A percentile compares a stretch with the other conserved stretches of the same genome.
Evolutionary conservation across 2,113 vertebrate species (phyloP).

Genomic region (Steatornis caripensis): DNA sequence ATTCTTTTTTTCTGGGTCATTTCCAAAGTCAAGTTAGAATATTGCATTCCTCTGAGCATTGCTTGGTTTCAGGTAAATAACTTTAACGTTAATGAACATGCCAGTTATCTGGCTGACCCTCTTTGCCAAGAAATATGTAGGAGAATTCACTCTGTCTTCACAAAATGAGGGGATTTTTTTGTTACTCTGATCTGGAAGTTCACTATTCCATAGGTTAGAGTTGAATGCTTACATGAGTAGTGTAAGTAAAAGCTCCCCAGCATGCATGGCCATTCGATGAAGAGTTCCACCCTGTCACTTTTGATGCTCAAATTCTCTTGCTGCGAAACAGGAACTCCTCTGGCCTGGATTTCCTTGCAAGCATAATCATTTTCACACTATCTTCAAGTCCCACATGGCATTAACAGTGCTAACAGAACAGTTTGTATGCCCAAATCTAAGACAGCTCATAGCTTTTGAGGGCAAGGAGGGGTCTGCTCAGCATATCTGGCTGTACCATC

Average conservation of each 20-base stretch:
- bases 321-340: background rate
- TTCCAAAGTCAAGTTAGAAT: background rate
- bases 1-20: background rate
- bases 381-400: background rate
- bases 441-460: background rate
- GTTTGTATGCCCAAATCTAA: background rate
- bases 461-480: background rate
- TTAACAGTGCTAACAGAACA: background rate
- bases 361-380: background rate
- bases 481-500: background rate
- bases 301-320: background rate
- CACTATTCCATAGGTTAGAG: background rate
- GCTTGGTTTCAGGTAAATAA: background rate
- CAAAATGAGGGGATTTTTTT: background rate
- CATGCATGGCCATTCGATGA: background rate
- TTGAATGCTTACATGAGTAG: background rate
- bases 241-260: background rate
- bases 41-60: background rate
- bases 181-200: background rate
- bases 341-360: background rate
- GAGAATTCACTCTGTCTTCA: background rate
- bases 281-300: background rate
- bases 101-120: background rate
- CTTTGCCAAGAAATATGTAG: background rate
- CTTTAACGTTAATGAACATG: background rate